phyloP scores from a whole-genome alignment of 2,888 invertebrate genomes.

The Hirtodrosophila trivittata region DNA sequence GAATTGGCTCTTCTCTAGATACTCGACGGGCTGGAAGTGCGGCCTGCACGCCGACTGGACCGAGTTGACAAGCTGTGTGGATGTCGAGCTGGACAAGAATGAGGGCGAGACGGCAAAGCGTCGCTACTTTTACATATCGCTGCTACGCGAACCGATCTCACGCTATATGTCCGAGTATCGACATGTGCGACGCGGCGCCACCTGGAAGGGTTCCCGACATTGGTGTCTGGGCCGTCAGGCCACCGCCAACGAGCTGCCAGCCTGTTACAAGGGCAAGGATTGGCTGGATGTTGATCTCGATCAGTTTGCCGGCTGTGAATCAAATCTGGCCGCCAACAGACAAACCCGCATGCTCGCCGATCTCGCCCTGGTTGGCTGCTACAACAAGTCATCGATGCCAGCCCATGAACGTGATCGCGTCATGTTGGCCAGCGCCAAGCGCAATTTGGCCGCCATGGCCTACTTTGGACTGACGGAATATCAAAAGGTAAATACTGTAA shows the following conservation, averaged over 20 bases:
- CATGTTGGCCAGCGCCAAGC: constrained; percentile 97
- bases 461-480: constrained; percentile 98
- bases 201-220: constrained; percentile 94
- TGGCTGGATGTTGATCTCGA: constrained; percentile 96
- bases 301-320: constrained; percentile 95
- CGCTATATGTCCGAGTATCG: constrained; percentile 98
- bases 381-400: constrained; percentile 92
- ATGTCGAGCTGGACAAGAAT: constrained; percentile 94
- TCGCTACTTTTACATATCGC: constrained; percentile 97
- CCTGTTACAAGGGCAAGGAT: constrained; percentile 89
- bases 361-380: constrained; percentile 96
- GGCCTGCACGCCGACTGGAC: constrained; percentile 99
- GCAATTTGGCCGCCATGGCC: constrained; percentile 96
- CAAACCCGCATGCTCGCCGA: constrained; percentile 99
- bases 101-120: constrained; percentile 92
- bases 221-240: constrained; percentile 91
- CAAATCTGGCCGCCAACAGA: constrained; percentile 97
- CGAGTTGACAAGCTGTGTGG: constrained; percentile 96
- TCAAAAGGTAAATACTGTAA: constrained; percentile 88
- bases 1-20: constrained; percentile 98
- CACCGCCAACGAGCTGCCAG: constrained; percentile 91
- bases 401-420: constrained; percentile 91
- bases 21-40: constrained; percentile 99
- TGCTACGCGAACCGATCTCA: constrained; percentile 96
- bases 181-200: constrained; percentile 98